Evolutionary conservation across 30 jellyfish, hydroid and myxozoan species (phyloP).

Genomic region (Turritopsis rubra): DNA sequence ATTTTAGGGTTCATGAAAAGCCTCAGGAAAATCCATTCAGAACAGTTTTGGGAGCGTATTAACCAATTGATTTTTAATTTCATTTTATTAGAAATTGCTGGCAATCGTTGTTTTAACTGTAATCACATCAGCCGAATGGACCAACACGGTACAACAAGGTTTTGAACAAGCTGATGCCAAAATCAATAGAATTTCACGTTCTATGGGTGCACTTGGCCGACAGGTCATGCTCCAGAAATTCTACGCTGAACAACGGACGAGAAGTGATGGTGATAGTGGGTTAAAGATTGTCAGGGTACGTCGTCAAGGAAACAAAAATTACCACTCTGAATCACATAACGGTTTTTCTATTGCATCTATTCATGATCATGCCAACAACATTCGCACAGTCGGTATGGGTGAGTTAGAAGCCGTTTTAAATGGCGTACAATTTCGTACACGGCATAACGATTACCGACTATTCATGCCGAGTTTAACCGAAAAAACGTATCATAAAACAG

Average conservation of each 20-base stretch:
- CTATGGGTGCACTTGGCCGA: constrained; percentile 33
- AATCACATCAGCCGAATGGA: not conserved
- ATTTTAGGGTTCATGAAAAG: too few relatives aligned
- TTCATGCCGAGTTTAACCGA: constrained; percentile 57
- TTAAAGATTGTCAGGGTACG: constrained; percentile 6
- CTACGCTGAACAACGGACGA: constrained; percentile 60
- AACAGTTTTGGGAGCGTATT: not conserved
- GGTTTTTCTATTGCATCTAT: constrained; percentile 34
- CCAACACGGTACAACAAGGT: not conserved
- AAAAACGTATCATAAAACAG: constrained; percentile 24
- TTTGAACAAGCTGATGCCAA: constrained; percentile 5
- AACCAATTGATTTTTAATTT: not conserved
- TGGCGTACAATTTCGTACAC: constrained; percentile 90
- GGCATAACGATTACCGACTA: constrained; percentile 88
- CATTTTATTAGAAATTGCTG: not conserved
- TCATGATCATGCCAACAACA: constrained; percentile 42
- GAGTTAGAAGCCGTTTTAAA: constrained; percentile 69
- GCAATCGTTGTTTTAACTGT: not conserved
- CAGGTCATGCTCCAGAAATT: constrained; percentile 87
- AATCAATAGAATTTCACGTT: not conserved
- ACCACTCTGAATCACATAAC: constrained; percentile 34
- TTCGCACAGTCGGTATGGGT: constrained; percentile 50
- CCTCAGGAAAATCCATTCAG: not conserved
- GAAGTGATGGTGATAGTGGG: constrained; percentile 88
- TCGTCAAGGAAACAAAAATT: constrained; percentile 15